Evolutionary conservation across 2,888 invertebrate species (phyloP), one percentile per base, ranked within the genome.

Genomic region (Apamea anceps): DNA sequence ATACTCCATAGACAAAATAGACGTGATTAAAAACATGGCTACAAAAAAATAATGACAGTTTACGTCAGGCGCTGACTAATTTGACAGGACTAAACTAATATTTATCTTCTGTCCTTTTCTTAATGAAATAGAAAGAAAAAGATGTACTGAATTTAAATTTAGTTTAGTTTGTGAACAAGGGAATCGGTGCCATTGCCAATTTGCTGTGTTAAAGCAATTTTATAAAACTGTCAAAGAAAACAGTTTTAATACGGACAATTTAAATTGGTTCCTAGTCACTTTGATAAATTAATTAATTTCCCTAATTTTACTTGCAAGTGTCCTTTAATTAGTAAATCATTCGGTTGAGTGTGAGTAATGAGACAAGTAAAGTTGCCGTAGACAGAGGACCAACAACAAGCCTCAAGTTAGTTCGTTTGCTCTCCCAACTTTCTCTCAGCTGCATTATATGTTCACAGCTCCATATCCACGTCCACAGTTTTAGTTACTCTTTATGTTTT

Each of bases 401-500:
- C 87, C 88, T 85, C 85, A 90, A 92, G 91, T 93, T 93, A 84
- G 90, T 92, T 91, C 90, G 90, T 91, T 91, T 91, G 91, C 92
- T 92, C 84, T 48, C 88, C 82, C 88, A 93, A 92, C 87, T 92
- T 92, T 82, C 67, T 82, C 86, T 82, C 75, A 88, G 90, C 91
- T 92, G 91, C 91, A 92, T 91, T 32, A 79, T 91, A 87, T 90
- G 90, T 90, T 85, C 37, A 79, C 32, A 28, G 48, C 45, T 62
- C 32, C 73, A 57, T 37, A 51, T 60, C 57, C 18, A n/a, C 45
- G 51, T n/a, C 32, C 42, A 25, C 13, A 62, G 51, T 12, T 62
- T 51, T 67, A 62, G 67, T 67, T 78, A 28, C 18, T 48, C 79
- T 28, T 28, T 28, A 13, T 51, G 79, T 79, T 78, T 45, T n/a